A percentile compares a stretch with the other conserved stretches of the same genome.
These are phyloP conservation scores for Sebastiscus tertius DNA, from an alignment of 2,797 vertebrate genomes.

Conservation along the genomic window DNA sequence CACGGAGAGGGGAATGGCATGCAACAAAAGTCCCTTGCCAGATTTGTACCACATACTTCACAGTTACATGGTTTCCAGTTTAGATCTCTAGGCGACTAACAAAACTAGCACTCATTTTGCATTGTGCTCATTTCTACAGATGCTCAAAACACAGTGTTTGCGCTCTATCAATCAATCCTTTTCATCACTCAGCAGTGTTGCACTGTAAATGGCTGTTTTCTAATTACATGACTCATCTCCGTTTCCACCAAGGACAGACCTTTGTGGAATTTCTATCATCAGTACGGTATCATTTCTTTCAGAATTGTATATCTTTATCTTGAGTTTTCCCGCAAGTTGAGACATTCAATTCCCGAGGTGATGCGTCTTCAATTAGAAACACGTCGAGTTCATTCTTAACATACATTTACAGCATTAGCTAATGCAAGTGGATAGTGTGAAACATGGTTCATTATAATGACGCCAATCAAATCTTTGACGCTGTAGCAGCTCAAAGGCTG, in stretches of 20 bases:
- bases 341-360: background rate
- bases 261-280: background rate
- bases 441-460: slow-evolving; percentile 12
- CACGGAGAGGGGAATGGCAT: background rate
- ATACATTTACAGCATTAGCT: background rate
- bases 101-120: background rate
- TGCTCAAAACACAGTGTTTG: background rate
- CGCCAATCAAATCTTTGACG: slow-evolving; percentile 25
- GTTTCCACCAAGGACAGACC: background rate
- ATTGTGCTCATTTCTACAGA: background rate
- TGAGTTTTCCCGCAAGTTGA: background rate
- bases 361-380: background rate
- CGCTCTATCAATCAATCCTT: background rate
- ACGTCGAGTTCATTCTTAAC: background rate
- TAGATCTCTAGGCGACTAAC: background rate
- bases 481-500: background rate
- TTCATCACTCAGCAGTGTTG: background rate
- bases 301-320: background rate
- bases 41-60: background rate
- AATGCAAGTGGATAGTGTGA: background rate
- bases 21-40: background rate
- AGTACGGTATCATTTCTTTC: background rate
- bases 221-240: background rate
- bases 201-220: background rate
- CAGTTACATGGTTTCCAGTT: background rate